Percentiles rank a stretch among this genome's conserved stretches.
Evolutionary conservation across 2,797 vertebrate species (phyloP).

Genomic region (Poeciliopsis paucimaculata): DNA sequence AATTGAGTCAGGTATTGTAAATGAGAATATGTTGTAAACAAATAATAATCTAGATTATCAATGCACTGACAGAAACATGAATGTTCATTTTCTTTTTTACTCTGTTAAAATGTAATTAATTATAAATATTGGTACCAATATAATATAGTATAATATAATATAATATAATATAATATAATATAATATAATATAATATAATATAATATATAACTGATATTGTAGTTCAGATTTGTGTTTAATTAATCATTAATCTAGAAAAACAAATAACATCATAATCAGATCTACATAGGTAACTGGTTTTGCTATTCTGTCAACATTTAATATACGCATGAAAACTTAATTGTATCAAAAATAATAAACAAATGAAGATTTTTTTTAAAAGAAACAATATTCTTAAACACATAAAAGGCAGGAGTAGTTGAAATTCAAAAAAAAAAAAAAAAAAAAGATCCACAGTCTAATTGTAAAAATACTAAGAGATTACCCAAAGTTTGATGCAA

Average conservation of each 20-base stretch:
- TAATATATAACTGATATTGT: not conserved
- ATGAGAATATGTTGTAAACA: not conserved
- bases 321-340: not conserved
- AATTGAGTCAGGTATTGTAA: not conserved
- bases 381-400: not conserved
- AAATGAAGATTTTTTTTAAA: not conserved
- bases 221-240: not conserved
- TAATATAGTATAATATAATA: not conserved
- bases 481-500: not conserved
- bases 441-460: not conserved
- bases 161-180: not conserved
- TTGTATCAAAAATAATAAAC: not conserved
- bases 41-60: not conserved
- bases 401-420: not conserved
- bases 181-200: not conserved
- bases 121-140: too few species aligned
- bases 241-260: not conserved
- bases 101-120: not conserved
- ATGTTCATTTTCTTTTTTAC: not conserved
- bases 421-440: not conserved
- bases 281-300: not conserved
- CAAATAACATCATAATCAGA: not conserved
- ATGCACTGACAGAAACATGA: not conserved
- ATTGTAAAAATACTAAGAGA: not conserved
- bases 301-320: not conserved